phyloP scores from a whole-genome alignment of 2,113 vertebrate species.

The Trichechus manatus region DNA sequence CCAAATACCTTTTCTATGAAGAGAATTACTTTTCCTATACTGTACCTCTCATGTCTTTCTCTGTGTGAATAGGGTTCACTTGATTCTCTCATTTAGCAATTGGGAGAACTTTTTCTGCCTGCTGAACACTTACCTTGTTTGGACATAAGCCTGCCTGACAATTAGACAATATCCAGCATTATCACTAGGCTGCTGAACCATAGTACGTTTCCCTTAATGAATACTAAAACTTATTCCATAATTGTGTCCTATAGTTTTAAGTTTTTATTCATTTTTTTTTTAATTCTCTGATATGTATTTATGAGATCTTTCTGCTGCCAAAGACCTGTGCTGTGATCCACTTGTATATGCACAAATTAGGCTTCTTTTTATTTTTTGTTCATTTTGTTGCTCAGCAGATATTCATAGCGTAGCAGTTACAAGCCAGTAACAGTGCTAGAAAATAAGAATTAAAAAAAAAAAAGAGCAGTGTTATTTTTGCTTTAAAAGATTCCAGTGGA shows the following conservation, averaged over 20 bases:
- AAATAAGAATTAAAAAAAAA: not conserved
- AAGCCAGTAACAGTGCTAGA: not conserved
- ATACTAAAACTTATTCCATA: not conserved
- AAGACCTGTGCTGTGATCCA: not conserved
- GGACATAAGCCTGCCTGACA: not conserved
- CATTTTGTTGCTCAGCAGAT: not conserved
- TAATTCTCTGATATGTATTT: not conserved
- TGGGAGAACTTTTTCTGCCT: not conserved
- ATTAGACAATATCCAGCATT: not conserved
- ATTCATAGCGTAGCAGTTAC: not conserved
- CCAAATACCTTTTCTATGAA: not conserved
- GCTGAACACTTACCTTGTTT: not conserved
- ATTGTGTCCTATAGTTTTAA: constrained; percentile 18
- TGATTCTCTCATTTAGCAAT: not conserved
- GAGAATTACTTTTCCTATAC: not conserved
- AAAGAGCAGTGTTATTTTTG: not conserved
- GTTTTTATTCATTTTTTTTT: not conserved
- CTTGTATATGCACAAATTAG: not conserved
- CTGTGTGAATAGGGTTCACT: not conserved
- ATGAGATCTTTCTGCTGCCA: not conserved
- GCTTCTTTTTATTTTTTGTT: not conserved
- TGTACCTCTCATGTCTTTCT: not conserved
- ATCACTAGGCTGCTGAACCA: not conserved
- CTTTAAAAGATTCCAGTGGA: constrained; percentile 4
- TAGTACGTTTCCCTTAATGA: not conserved